A percentile compares a stretch with the other conserved stretches of the same genome.
Evolutionary conservation across 2,797 vertebrate species (phyloP).

Genomic region (Ammospiza maritima): DNA sequence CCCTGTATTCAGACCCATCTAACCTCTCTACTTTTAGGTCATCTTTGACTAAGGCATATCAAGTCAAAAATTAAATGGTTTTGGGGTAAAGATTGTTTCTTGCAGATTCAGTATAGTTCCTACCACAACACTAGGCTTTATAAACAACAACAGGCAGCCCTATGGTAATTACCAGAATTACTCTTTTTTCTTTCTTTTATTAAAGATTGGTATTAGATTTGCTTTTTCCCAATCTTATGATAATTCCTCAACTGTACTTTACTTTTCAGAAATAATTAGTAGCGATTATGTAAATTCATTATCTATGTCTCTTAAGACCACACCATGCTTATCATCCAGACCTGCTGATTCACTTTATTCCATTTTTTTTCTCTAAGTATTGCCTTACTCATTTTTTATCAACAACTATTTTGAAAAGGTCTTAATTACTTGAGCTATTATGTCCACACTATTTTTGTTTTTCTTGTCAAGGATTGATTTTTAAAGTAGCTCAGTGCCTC

Average conservation of each 20-base stretch:
- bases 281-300: slow-evolving; percentile 62
- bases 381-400: slow-evolving; percentile 43
- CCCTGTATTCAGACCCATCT: not conserved
- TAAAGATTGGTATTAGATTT: slow-evolving; percentile 39
- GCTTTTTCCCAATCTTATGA: slow-evolving; percentile 4
- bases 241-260: slow-evolving; percentile 29
- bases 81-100: not conserved
- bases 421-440: slow-evolving; percentile 60
- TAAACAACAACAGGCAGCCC: slow-evolving; percentile 20
- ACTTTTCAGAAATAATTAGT: slow-evolving; percentile 64
- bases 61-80: not conserved
- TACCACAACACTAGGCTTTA: not conserved
- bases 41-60: not conserved
- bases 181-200: not conserved
- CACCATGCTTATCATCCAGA: slow-evolving; percentile 26
- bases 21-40: not conserved
- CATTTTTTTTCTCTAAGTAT: slow-evolving; percentile 21
- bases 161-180: slow-evolving; percentile 21
- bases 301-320: slow-evolving; percentile 56
- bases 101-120: not conserved
- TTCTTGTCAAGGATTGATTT: slow-evolving; percentile 53
- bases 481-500: slow-evolving; percentile 31
- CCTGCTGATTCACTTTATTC: slow-evolving; percentile 48
- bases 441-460: slow-evolving; percentile 40
- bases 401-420: slow-evolving; percentile 62